phyloP scores from a whole-genome alignment of 2,888 invertebrate species.

The Callosobruchus maculatus region DNA sequence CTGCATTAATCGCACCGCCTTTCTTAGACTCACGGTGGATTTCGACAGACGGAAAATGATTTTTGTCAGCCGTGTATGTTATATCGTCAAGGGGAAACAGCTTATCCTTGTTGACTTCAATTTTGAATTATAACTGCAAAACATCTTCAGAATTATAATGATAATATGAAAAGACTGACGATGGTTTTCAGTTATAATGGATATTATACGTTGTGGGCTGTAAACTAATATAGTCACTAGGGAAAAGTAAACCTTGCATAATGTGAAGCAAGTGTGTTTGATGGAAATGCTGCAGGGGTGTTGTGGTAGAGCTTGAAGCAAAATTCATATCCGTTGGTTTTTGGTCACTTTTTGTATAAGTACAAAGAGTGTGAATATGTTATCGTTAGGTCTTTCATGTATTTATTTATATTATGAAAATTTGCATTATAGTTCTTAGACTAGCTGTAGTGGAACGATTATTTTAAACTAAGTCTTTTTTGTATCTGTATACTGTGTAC shows the following conservation, averaged over 20 bases:
- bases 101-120: not conserved
- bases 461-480: no score
- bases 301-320: no score
- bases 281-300: no score
- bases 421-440: no score
- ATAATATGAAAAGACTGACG: not conserved
- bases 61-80: not conserved
- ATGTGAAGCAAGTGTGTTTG: not conserved
- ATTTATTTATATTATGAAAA: no score
- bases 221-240: not conserved
- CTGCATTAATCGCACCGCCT: no score
- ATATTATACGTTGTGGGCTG: not conserved
- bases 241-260: not conserved
- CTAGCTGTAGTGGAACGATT: no score
- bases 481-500: no score
- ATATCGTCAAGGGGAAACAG: not conserved
- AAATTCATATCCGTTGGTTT: no score
- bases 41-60: not conserved
- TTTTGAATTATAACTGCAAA: not conserved
- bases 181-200: not conserved
- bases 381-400: no score
- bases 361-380: no score
- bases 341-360: no score
- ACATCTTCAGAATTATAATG: not conserved
- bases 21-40: not conserved